phyloP scores from a whole-genome alignment of 2,888 invertebrate species.

The Stramonita haemastoma region DNA sequence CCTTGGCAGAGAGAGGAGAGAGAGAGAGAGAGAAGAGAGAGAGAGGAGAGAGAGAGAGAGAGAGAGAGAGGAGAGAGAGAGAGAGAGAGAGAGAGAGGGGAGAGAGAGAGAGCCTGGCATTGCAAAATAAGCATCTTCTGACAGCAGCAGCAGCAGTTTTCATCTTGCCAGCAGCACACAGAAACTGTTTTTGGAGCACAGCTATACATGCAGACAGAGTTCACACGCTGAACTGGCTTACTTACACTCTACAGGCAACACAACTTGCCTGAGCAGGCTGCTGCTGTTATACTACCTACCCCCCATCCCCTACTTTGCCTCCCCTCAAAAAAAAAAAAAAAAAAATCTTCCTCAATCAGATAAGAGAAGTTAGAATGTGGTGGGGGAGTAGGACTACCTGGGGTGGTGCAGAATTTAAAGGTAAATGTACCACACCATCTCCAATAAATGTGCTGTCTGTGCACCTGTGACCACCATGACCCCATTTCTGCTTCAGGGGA shows the following conservation, averaged over 20 bases:
- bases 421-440: not conserved
- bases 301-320: not conserved
- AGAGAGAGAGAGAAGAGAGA: not conserved
- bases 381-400: not conserved
- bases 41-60: not conserved
- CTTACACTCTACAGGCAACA: not conserved
- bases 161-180: not conserved
- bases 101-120: not conserved
- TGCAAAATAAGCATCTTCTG: too few species aligned
- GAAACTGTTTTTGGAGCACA: too few species aligned
- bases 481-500: too few species aligned
- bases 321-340: not conserved
- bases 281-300: not conserved
- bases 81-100: not conserved
- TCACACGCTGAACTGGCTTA: not conserved
- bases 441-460: not conserved
- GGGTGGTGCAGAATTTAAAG: not conserved
- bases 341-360: not conserved
- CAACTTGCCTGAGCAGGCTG: not conserved
- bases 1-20: not conserved
- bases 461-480: too few species aligned
- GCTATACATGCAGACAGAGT: not conserved
- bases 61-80: not conserved
- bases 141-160: not conserved
- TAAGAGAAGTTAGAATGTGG: not conserved